phyloP scores from a whole-genome alignment of 2,888 invertebrate species.

The Diarsia brunnea region DNA sequence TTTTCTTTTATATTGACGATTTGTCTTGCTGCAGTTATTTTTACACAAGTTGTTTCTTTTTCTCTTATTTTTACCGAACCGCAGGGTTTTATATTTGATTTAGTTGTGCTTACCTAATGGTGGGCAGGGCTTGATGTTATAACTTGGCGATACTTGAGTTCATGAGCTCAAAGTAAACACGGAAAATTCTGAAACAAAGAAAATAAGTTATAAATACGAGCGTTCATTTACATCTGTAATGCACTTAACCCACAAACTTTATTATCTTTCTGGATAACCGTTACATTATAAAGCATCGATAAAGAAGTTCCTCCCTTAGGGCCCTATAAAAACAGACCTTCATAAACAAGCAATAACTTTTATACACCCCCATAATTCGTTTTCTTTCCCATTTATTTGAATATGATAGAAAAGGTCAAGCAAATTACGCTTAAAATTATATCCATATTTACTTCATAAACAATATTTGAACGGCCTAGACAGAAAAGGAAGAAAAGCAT shows the following conservation, averaged over 20 bases:
- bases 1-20: constrained; percentile 42
- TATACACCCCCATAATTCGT: constrained; percentile 83
- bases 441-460: constrained; percentile 45
- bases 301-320: constrained; percentile 82
- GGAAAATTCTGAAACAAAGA: constrained; percentile 83
- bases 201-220: constrained; percentile 58
- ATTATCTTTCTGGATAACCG: constrained; percentile 82
- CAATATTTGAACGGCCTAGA: constrained; percentile 37
- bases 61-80: too few species aligned
- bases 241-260: constrained; percentile 75
- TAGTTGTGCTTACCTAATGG: constrained; percentile 80
- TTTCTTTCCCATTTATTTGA: constrained; percentile 77
- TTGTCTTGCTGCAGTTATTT: constrained; percentile 26
- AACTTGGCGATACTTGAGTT: constrained; percentile 76
- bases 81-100: not conserved
- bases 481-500: constrained; percentile 55
- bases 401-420: constrained; percentile 70
- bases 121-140: constrained; percentile 86
- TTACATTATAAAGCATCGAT: constrained; percentile 84
- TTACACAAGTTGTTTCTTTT: not conserved
- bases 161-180: constrained; percentile 78
- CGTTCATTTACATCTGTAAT: constrained; percentile 68
- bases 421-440: constrained; percentile 49
- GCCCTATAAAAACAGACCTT: constrained; percentile 85
- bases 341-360: constrained; percentile 88